Conservation (phyloP, 2,888 invertebrate species). For the Nymphalis urticae region DNA sequence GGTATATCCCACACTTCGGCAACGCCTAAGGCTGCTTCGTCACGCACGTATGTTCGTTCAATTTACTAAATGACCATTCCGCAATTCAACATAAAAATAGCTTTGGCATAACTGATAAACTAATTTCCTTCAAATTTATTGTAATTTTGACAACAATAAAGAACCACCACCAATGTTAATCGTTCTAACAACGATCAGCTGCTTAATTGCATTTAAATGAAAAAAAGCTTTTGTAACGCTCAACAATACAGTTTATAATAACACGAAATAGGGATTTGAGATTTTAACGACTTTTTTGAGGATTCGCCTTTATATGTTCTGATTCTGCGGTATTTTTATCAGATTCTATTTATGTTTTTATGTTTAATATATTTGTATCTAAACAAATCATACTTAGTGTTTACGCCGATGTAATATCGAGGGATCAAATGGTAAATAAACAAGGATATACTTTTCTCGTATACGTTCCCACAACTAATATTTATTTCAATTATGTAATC, state of each 20-base stretch:
- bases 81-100: constrained; percentile 45
- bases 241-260: not conserved
- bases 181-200: not conserved
- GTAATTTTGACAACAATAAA: constrained; percentile 1
- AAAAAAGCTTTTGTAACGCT: not conserved
- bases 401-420: no score
- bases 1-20: constrained; percentile 60
- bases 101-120: constrained; percentile 13
- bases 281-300: no score
- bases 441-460: no score
- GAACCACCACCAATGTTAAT: not conserved
- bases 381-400: no score
- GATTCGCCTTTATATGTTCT: no score
- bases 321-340: no score
- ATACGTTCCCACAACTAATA: no score
- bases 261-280: not conserved
- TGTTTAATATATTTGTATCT: no score
- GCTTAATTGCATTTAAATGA: not conserved
- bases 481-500: no score
- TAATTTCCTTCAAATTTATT: constrained; percentile 14
- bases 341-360: no score
- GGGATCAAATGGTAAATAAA: no score
- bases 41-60: constrained; percentile 63
- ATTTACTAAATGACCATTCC: constrained; percentile 65
- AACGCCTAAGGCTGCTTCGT: constrained; percentile 62